Conservation (phyloP, 2,888 invertebrate species). For the Tipula lateralis region DNA sequence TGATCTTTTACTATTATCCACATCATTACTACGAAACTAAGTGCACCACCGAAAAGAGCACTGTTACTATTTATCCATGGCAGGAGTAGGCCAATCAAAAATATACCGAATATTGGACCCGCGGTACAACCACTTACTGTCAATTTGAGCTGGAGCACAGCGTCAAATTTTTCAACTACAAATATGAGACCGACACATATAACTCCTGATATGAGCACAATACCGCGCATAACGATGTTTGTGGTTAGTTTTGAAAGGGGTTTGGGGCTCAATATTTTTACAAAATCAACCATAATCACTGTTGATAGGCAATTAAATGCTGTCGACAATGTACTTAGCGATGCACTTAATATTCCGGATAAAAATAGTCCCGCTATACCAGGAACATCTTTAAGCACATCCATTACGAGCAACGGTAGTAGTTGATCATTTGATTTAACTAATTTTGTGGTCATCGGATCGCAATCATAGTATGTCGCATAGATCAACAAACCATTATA, state of each 20-base stretch:
- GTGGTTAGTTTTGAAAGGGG: slow-evolving; percentile 53
- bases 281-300: slow-evolving; percentile 58
- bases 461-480: slow-evolving; percentile 54
- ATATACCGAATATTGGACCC: slow-evolving; percentile 66
- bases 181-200: slow-evolving; percentile 62
- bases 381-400: slow-evolving; percentile 67
- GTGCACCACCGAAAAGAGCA: slow-evolving; percentile 61
- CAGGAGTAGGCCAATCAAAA: slow-evolving; percentile 57
- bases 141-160: slow-evolving; percentile 60
- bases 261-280: slow-evolving; percentile 60
- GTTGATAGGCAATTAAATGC: not conserved
- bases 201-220: slow-evolving; percentile 63
- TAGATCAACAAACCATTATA: not conserved
- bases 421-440: slow-evolving; percentile 75
- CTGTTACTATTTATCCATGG: slow-evolving; percentile 51
- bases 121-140: slow-evolving; percentile 61
- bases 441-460: slow-evolving; percentile 71
- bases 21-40: slow-evolving; percentile 58
- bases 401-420: slow-evolving; percentile 81
- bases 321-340: not conserved
- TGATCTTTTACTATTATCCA: slow-evolving; percentile 58
- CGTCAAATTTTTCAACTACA: slow-evolving; percentile 67
- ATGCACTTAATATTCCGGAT: slow-evolving; percentile 51
- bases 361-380: slow-evolving; percentile 84
- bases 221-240: slow-evolving; percentile 58